These are phyloP conservation scores for Oreochromis grahami DNA, from an alignment of 2,797 vertebrate species.

Conservation along the genomic window DNA sequence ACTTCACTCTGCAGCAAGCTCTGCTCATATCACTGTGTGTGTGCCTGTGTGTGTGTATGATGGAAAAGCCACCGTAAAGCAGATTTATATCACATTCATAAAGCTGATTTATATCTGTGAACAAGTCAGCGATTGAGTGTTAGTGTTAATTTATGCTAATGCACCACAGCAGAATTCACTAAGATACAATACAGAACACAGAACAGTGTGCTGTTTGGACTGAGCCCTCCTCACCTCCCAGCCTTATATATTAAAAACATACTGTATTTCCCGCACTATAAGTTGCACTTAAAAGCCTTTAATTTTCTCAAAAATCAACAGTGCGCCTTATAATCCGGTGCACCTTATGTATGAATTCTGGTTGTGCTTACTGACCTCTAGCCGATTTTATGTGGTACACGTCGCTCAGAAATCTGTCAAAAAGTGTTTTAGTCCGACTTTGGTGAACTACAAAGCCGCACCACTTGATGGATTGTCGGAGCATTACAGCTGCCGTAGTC, in stretches of 20 bases:
- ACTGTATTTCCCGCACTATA: background rate
- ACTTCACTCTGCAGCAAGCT: background rate
- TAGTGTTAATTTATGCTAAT: conserved; percentile 20
- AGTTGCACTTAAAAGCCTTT: background rate
- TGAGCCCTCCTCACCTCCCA: background rate
- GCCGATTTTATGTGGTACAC: rapidly evolving
- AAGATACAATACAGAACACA: background rate
- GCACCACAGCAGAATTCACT: background rate
- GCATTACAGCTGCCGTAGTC: rapidly evolving
- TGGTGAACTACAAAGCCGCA: rapidly evolving
- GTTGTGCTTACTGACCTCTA: background rate
- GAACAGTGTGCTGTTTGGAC: background rate
- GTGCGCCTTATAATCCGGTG: background rate
- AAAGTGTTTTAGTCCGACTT: background rate
- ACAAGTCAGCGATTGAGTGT: conserved; percentile 26
- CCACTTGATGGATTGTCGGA: rapidly evolving
- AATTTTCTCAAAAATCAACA: background rate
- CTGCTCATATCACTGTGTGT: background rate
- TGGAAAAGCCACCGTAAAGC: conserved; percentile 6
- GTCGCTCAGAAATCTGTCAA: background rate
- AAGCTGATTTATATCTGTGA: conserved; percentile 41
- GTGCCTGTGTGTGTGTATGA: background rate
- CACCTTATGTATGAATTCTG: background rate
- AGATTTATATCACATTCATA: conserved; percentile 47
- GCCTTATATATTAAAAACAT: background rate